Percentiles rank a stretch among this genome's conserved stretches.
phyloP scores from a whole-genome alignment of 2,113 vertebrate species.

The Mesembrinibis cayennensis region DNA sequence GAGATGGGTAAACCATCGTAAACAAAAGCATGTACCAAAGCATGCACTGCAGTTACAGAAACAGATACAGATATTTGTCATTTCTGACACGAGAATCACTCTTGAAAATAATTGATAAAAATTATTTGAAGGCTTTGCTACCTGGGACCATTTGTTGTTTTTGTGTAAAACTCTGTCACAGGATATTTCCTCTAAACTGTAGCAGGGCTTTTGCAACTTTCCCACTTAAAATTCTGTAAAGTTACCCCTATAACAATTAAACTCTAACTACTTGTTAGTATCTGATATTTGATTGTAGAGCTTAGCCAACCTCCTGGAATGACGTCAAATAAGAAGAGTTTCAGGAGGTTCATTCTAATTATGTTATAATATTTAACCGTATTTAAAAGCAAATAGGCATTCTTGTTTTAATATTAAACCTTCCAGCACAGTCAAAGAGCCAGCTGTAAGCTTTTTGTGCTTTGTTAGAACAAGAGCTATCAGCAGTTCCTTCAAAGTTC shows the following conservation, averaged over 20 bases:
- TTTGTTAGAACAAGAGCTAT: not conserved
- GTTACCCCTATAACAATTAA: not conserved
- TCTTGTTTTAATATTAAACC: constrained; percentile 65
- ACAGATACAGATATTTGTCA: not conserved
- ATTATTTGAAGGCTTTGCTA: not conserved
- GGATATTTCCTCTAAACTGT: not conserved
- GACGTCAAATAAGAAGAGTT: constrained; percentile 16
- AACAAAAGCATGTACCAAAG: not conserved
- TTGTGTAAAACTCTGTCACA: not conserved
- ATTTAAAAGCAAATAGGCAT: constrained; percentile 19
- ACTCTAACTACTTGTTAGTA: not conserved
- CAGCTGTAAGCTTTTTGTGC: not conserved
- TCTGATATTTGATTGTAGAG: not conserved
- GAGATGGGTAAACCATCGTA: not conserved
- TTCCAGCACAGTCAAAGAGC: not conserved
- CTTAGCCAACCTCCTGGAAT: not conserved
- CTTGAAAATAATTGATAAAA: not conserved
- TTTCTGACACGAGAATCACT: not conserved
- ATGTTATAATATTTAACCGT: constrained; percentile 63
- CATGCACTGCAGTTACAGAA: not conserved
- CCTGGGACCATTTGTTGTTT: not conserved
- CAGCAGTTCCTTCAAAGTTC: not conserved
- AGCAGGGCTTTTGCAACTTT: not conserved
- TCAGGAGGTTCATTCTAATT: constrained; percentile 51
- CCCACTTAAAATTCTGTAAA: not conserved